Conservation (phyloP, 2,888 invertebrate genomes). For the Nemoura dubitans region DNA sequence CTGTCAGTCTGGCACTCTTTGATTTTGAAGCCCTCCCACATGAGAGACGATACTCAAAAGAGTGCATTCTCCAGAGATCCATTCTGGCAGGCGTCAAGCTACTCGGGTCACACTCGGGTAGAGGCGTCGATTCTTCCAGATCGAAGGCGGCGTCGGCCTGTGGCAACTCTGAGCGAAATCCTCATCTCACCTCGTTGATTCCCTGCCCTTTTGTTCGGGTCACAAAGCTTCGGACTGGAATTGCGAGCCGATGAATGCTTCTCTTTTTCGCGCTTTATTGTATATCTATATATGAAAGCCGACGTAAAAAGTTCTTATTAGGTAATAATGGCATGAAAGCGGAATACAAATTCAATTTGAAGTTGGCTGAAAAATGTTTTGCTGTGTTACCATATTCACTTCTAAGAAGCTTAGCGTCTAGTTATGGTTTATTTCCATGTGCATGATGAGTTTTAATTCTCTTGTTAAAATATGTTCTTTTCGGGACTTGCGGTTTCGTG, state of each 20-base stretch:
- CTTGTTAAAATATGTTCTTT: neutral
- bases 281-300: neutral
- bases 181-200: neutral
- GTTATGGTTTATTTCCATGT: neutral
- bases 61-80: neutral
- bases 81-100: neutral
- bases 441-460: neutral
- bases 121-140: neutral
- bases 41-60: neutral
- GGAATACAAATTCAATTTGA: neutral
- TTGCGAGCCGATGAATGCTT: neutral
- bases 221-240: neutral
- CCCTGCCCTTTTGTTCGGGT: neutral
- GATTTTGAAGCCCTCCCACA: neutral
- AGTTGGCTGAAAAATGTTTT: neutral
- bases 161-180: too few species aligned
- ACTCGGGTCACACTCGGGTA: neutral
- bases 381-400: neutral
- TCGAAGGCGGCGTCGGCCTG: neutral
- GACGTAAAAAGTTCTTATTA: neutral
- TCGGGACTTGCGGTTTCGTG: neutral
- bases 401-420: neutral
- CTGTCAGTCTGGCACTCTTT: neutral
- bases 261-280: neutral
- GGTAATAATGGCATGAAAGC: neutral